These are phyloP conservation scores for Poecile atricapillus DNA, from an alignment of 2,113 vertebrate species.

Conservation along the genomic window DNA sequence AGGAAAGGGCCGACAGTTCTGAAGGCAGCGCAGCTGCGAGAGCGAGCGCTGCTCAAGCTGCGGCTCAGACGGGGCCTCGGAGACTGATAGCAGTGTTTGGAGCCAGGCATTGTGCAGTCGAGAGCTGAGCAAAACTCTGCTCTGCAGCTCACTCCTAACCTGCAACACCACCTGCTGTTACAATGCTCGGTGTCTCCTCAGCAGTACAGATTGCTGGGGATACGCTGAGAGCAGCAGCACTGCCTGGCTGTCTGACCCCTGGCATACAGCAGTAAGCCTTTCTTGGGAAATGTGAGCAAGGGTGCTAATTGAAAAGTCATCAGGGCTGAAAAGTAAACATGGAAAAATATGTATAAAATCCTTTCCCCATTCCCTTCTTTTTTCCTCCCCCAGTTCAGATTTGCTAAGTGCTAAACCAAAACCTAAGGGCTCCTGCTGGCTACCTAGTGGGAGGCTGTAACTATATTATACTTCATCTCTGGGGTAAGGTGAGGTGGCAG, in stretches of 20 bases:
- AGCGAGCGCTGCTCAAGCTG: not conserved
- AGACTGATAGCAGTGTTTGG: not conserved
- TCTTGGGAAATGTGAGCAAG: not conserved
- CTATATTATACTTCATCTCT: not conserved
- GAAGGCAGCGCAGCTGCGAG: constrained; percentile 18
- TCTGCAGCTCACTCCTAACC: constrained; percentile 45
- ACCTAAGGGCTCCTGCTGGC: not conserved
- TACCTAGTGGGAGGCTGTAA: not conserved
- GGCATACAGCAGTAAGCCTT: not conserved
- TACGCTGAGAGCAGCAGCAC: not conserved
- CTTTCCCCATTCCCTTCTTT: not conserved
- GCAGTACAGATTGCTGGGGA: not conserved
- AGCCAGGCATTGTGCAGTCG: constrained; percentile 26
- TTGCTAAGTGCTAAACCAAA: not conserved
- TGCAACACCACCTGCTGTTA: constrained; percentile 68
- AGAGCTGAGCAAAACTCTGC: not conserved
- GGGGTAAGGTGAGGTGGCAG: not conserved
- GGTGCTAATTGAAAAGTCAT: not conserved
- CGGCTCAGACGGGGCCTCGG: not conserved
- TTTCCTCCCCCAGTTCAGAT: not conserved
- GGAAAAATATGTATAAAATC: not conserved
- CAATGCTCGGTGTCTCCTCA: not conserved
- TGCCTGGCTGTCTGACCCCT: not conserved
- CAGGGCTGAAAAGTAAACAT: not conserved
- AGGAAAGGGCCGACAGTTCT: not conserved